A percentile compares a stretch with the other conserved stretches of the same genome.
phyloP scores from a whole-genome alignment of 2,888 invertebrate genomes.

The Lathronympha strigana region DNA sequence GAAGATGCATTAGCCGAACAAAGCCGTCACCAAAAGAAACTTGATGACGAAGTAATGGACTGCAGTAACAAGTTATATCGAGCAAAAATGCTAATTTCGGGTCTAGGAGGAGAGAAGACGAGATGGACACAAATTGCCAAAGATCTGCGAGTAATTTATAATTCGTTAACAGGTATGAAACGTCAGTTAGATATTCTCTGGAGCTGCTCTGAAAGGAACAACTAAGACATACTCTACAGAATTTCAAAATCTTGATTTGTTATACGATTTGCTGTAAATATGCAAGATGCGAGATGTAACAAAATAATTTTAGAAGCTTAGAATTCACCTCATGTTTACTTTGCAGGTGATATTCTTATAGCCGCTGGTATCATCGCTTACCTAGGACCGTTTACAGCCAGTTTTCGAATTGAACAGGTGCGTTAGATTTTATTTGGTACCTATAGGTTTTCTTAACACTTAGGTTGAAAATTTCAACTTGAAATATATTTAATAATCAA shows the following conservation, averaged over 20 bases:
- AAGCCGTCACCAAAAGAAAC: slow-evolving; percentile 86
- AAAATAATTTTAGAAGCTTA: too few relatives aligned
- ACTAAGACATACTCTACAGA: too few relatives aligned
- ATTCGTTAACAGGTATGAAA: slow-evolving; percentile 87
- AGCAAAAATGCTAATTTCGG: slow-evolving; percentile 96
- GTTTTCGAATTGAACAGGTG: slow-evolving; percentile 85
- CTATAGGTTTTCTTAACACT: too few relatives aligned
- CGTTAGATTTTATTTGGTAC: slow-evolving; percentile 22
- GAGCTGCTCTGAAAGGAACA: too few relatives aligned
- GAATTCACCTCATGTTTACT: background rate
- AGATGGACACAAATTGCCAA: slow-evolving; percentile 94
- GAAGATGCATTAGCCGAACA: slow-evolving; percentile 89
- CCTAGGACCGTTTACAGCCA: slow-evolving; percentile 93
- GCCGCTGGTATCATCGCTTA: slow-evolving; percentile 96
- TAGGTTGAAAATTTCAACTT: too few relatives aligned
- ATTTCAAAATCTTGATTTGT: too few relatives aligned
- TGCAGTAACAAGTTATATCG: slow-evolving; percentile 95
- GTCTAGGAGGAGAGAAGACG: slow-evolving; percentile 95
- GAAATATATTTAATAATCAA: too few relatives aligned
- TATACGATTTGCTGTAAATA: too few relatives aligned
- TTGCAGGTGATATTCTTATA: slow-evolving; percentile 91
- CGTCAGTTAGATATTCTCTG: too few relatives aligned
- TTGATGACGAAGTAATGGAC: slow-evolving; percentile 93
- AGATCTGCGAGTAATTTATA: slow-evolving; percentile 86
- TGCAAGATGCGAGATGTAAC: too few relatives aligned